Conservation (phyloP, 2,797 vertebrate species). For the Gallinago stenura region DNA sequence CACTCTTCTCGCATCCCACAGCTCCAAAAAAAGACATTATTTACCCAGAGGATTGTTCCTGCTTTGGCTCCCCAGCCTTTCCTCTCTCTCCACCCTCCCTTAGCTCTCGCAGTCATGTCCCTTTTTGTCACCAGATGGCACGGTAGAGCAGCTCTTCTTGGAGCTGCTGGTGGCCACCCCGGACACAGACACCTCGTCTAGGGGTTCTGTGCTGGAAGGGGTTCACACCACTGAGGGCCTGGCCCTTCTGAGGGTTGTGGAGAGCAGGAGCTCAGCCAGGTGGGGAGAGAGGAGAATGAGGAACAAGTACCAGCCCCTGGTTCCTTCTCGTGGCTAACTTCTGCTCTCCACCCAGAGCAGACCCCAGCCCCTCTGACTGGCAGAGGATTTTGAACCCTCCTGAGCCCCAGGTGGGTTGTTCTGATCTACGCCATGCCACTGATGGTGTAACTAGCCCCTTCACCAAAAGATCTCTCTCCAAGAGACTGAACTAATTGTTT, state of each 20-base stretch:
- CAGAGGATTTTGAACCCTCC: not conserved
- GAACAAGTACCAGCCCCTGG: accelerated
- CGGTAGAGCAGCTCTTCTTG: not conserved
- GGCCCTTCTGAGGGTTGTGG: not conserved
- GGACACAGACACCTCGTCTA: accelerated
- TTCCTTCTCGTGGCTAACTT: not conserved
- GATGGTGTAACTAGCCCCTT: not conserved
- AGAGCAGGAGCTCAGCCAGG: not conserved
- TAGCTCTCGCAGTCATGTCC: accelerated
- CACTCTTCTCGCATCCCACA: too few relatives aligned
- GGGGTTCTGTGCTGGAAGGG: not conserved
- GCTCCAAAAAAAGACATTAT: not conserved
- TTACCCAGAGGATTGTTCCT: not conserved
- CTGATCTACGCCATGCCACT: too few relatives aligned
- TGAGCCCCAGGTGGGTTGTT: accelerated
- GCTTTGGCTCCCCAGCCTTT: not conserved
- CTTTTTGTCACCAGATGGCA: conserved; percentile 1
- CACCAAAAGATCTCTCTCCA: not conserved
- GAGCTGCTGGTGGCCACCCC: not conserved
- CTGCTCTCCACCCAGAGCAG: accelerated
- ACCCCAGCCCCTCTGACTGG: accelerated
- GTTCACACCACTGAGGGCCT: too few relatives aligned
- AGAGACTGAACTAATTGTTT: not conserved
- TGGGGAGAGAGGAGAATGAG: not conserved
- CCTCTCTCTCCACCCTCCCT: accelerated